These are phyloP conservation scores for Ganaspis brasiliensis DNA, from an alignment of 2,888 invertebrate species.

Conservation along the genomic window DNA sequence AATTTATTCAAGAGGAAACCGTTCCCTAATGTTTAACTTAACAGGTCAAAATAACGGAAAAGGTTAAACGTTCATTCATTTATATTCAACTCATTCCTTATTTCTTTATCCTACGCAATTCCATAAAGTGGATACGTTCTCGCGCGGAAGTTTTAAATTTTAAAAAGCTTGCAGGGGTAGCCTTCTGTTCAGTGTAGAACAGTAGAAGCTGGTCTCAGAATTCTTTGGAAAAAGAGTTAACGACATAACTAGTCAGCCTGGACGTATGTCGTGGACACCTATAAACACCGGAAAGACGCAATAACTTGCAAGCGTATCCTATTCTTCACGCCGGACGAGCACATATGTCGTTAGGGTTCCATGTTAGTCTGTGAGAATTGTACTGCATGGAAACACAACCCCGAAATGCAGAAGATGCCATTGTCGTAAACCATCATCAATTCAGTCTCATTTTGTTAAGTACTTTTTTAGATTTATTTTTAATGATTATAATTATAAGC, in stretches of 20 bases:
- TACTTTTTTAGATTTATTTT: background rate
- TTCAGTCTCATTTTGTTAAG: background rate
- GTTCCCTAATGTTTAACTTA: background rate
- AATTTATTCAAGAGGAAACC: background rate
- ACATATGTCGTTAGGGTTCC: conserved; percentile 63
- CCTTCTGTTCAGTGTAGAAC: background rate
- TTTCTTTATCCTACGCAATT: conserved; percentile 3
- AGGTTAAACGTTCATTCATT: conserved; percentile 22
- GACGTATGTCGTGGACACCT: conserved; percentile 72
- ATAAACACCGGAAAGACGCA: conserved; percentile 75
- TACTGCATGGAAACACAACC: conserved; percentile 1
- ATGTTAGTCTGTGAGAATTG: conserved; percentile 41
- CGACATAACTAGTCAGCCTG: conserved; percentile 16
- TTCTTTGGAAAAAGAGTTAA: conserved; percentile 25
- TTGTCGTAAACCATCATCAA: conserved; percentile 14
- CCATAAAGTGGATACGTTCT: background rate
- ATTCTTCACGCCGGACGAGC: conserved; percentile 64
- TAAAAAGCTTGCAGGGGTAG: background rate
- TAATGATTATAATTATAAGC: too few relatives aligned
- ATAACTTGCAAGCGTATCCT: conserved; percentile 72
- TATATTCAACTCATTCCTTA: conserved; percentile 15
- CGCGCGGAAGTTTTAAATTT: background rate
- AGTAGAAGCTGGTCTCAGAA: background rate
- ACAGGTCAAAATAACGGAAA: conserved; percentile 2
- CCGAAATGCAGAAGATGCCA: conserved; percentile 27